phyloP scores from a whole-genome alignment of 2,113 vertebrate genomes.

The Arvicanthis niloticus region DNA sequence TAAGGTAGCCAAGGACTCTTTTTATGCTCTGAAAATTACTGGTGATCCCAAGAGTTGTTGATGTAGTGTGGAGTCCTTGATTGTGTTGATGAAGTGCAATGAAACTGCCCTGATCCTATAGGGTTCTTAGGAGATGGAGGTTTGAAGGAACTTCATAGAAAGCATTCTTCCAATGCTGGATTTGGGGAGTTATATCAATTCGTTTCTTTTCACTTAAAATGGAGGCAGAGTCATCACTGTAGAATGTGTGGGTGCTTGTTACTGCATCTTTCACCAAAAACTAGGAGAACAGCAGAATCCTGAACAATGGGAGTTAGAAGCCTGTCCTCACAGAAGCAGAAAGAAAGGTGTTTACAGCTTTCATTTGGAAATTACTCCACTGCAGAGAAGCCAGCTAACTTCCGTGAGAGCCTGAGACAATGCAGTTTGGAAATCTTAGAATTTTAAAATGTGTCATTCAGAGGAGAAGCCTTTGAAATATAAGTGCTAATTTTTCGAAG shows the following conservation, averaged over 20 bases:
- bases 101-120: not conserved
- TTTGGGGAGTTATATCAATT: not conserved
- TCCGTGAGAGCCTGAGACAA: not conserved
- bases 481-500: not conserved
- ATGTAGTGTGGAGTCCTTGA: not conserved
- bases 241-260: not conserved
- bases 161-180: not conserved
- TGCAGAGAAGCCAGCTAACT: not conserved
- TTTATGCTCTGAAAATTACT: not conserved
- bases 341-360: not conserved
- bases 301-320: not conserved
- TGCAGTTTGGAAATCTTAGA: not conserved
- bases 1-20: not conserved
- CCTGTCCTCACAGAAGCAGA: not conserved
- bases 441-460: not conserved
- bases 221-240: not conserved
- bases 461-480: not conserved
- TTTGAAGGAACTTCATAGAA: not conserved
- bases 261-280: slow-evolving; percentile 6
- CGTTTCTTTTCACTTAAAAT: not conserved
- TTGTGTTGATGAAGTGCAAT: not conserved
- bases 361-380: not conserved
- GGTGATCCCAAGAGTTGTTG: not conserved
- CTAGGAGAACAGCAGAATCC: not conserved
- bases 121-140: not conserved